Evolutionary conservation across 2,113 vertebrate species (phyloP), one percentile per base, ranked within the genome.

Genomic region (Rousettus leschenaultii): DNA sequence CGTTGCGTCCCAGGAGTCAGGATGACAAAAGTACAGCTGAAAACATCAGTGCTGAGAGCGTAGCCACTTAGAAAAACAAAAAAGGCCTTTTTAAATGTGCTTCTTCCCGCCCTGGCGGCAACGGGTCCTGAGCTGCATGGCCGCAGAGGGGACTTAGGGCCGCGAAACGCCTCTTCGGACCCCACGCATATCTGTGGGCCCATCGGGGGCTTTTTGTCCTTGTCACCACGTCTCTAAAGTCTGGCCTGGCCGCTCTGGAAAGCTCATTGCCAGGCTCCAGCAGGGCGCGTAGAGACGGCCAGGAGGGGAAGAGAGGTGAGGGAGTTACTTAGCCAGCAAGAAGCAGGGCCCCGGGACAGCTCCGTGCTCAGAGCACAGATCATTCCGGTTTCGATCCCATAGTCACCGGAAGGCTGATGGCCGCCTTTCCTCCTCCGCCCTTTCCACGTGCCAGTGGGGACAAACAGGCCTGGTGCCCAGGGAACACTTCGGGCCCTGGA

Each of bases 361-460:
- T 35, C 9, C 14, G 11, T 83, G 24, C 68, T 57, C 15, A 61
- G 92, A 38, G 28, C 8, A 33, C 30, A 51, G 21, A 35, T 21
- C 55, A 15, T 40, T 68, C 61, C 74, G 5, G 21, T 24, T 71
- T 24, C 53, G 63, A 89, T 28, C 73, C 26, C 40, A 5, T 7
- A 38, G 57, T 66, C 85, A 30, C 19, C 43, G 45, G 59, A 0
- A 6, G 75, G 85, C 65, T 30, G 4, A 4, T 0, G 28, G 51
- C 84, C 40, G 30, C 22, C 13, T 79, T 21, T 45, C 40, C 15
- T 35, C 11, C 51, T 26, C 6, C 18, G 43, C 28, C 38, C 61
- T 35, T 18, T 40, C n/a, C 16, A 24, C 26, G 0, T 1, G 12
- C 28, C 8, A 2, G 0, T 10, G 53, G 33, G 63, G n/a, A 48